These are phyloP conservation scores for Drosophila suzukii DNA, from an alignment of 1,140 invertebrate species.

Conservation along the genomic window DNA sequence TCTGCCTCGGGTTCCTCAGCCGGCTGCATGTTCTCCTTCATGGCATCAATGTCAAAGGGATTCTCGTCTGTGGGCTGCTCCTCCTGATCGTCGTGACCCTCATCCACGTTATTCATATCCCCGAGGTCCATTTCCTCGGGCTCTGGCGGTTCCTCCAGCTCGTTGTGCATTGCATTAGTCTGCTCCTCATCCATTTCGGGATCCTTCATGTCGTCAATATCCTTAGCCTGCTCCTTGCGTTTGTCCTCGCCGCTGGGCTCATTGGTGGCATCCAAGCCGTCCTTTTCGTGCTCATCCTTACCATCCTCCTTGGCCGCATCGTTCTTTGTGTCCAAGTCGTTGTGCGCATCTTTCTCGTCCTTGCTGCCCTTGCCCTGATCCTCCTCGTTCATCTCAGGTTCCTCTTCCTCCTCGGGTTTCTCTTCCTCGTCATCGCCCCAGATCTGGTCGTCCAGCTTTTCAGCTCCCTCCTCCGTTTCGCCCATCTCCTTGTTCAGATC, in stretches of 20 bases:
- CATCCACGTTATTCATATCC: slow-evolving; percentile 93
- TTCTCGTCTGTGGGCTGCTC: slow-evolving; percentile 88
- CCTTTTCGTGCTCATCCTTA: slow-evolving; percentile 85
- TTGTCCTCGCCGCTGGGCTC: slow-evolving; percentile 73
- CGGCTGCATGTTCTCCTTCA: slow-evolving; percentile 87
- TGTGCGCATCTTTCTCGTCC: slow-evolving; percentile 88
- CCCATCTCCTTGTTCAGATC: slow-evolving; percentile 97
- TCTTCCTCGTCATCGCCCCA: slow-evolving; percentile 95
- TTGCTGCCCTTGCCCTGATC: slow-evolving; percentile 89
- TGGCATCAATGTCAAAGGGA: slow-evolving; percentile 93
- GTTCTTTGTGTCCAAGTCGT: slow-evolving; percentile 87
- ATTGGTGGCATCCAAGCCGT: slow-evolving; percentile 84
- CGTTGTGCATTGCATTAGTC: slow-evolving; percentile 93
- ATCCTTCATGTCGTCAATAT: slow-evolving; percentile 88
- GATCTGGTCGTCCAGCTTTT: slow-evolving; percentile 93
- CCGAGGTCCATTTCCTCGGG: slow-evolving; percentile 94
- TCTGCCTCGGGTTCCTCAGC: slow-evolving; percentile 84
- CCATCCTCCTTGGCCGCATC: slow-evolving; percentile 85
- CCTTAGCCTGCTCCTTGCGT: slow-evolving; percentile 76
- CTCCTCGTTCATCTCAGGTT: slow-evolving; percentile 87
- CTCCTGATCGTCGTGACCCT: slow-evolving; percentile 87
- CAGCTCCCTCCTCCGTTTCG: slow-evolving; percentile 93
- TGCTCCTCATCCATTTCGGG: slow-evolving; percentile 92
- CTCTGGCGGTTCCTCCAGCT: slow-evolving; percentile 90
- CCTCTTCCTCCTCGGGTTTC: slow-evolving; percentile 87